Conservation (phyloP, 53 echinoderm and acorn worm species). For the Zoroaster sp. region DNA sequence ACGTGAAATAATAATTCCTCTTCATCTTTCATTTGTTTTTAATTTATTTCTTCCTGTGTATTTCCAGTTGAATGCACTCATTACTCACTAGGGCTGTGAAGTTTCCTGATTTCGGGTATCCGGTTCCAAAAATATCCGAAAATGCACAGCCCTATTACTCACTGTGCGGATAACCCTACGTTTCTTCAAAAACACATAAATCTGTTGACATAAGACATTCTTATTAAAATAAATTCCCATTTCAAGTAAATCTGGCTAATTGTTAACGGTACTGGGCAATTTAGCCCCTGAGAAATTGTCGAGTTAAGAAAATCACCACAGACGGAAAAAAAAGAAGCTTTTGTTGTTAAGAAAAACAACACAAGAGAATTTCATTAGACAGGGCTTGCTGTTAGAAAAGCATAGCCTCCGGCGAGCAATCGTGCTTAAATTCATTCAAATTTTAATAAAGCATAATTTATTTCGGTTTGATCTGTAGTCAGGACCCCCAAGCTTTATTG, state of each 20-base stretch:
- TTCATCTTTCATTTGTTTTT: no score
- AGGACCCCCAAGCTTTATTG: background rate
- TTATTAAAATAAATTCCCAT: constrained; percentile 16
- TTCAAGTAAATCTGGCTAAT: constrained; percentile 13
- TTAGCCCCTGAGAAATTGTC: background rate
- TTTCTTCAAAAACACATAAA: constrained; percentile 14
- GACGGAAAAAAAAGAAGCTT: background rate
- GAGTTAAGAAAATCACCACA: background rate
- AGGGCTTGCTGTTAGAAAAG: background rate
- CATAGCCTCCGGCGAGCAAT: background rate
- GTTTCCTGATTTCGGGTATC: no score
- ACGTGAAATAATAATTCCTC: no score
- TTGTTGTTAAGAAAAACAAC: constrained; percentile 49
- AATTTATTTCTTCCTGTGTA: no score
- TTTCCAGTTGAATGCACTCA: no score
- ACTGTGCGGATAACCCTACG: no score
- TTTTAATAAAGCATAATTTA: constrained; percentile 44
- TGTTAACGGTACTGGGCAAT: constrained; percentile 8
- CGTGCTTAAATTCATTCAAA: background rate
- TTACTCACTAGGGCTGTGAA: no score
- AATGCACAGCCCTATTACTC: no score
- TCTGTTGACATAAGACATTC: constrained; percentile 14
- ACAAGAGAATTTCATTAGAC: constrained; percentile 29
- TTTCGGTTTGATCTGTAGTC: constrained; percentile 7
- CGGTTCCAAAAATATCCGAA: no score